phyloP scores from a whole-genome alignment of 2,888 invertebrate genomes.

The Sminthurinus aureus region DNA sequence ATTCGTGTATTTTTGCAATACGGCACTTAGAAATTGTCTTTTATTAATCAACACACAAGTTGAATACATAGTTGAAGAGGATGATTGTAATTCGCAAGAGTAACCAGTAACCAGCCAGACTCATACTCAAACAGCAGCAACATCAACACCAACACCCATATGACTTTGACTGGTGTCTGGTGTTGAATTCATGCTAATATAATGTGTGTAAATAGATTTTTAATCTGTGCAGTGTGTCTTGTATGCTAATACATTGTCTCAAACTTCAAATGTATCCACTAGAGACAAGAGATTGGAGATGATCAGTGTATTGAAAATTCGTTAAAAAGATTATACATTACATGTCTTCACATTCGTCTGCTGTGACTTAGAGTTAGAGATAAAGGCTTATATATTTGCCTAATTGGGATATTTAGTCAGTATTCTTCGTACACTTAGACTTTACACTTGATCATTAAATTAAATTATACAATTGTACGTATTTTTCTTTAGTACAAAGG shows the following conservation, averaged over 20 bases:
- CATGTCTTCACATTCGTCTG: too few relatives aligned
- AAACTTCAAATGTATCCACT: not conserved
- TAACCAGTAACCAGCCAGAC: not conserved
- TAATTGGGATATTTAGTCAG: too few relatives aligned
- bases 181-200: not conserved
- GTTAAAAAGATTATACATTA: not conserved
- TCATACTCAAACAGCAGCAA: too few relatives aligned
- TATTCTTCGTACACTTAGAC: too few relatives aligned
- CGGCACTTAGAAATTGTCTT: slow-evolving; percentile 1
- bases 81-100: slow-evolving; percentile 12
- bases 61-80: not conserved
- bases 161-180: not conserved
- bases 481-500: too few relatives aligned
- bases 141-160: too few relatives aligned
- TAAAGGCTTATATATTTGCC: too few relatives aligned
- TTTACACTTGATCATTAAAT: too few relatives aligned
- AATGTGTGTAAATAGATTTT: not conserved
- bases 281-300: not conserved
- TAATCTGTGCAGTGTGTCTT: not conserved
- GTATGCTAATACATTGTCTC: not conserved
- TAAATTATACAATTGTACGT: too few relatives aligned
- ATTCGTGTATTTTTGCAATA: not conserved
- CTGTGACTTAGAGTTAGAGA: too few relatives aligned
- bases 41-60: not conserved
- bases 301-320: not conserved